phyloP scores from a whole-genome alignment of 2,113 vertebrate species.

The Hydropotes inermis region DNA sequence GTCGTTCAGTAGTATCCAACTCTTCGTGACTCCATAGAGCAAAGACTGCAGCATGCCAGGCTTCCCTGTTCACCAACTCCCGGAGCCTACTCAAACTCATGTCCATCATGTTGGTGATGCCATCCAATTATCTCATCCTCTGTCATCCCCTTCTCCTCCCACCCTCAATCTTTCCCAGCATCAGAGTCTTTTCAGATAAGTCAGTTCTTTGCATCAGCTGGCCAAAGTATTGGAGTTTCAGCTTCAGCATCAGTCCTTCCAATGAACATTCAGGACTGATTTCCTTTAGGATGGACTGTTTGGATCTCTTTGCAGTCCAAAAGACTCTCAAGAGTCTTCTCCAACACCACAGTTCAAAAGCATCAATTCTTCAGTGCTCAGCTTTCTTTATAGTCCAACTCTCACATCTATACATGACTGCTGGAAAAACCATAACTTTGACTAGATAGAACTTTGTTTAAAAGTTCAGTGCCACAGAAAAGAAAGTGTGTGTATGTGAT shows the following conservation, averaged over 20 bases:
- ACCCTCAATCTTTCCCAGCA: neutral
- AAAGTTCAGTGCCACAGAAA: neutral
- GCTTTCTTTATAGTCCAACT: neutral
- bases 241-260: neutral
- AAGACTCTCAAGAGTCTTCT: neutral
- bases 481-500: neutral
- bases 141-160: neutral
- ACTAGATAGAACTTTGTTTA: neutral
- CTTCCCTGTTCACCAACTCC: neutral
- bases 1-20: neutral
- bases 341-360: neutral
- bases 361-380: neutral
- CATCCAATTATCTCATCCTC: neutral
- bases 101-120: fast-evolving
- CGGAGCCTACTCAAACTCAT: neutral
- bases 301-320: neutral
- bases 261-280: neutral
- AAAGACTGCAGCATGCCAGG: neutral
- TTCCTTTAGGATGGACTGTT: neutral
- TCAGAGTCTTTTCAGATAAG: neutral
- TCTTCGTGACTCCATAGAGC: neutral
- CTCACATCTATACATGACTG: neutral
- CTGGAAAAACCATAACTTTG: neutral
- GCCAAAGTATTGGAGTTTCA: neutral
- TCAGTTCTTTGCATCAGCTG: neutral